Conservation (phyloP, 2,113 vertebrate species). For the Psammodynastes pulverulentus region DNA sequence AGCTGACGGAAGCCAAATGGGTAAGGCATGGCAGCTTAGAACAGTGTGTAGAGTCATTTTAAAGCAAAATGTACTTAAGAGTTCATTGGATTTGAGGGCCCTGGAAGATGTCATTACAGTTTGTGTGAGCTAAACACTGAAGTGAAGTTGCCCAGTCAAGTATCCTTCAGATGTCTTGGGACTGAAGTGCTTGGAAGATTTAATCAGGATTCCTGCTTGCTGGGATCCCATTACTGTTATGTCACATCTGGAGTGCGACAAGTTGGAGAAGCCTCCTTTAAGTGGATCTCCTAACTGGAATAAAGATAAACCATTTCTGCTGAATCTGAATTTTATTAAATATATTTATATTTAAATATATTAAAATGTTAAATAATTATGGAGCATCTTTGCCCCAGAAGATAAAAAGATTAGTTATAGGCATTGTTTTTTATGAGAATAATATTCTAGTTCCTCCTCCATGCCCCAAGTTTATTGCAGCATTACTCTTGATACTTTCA, state of each 20-base stretch:
- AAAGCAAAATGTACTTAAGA: background rate
- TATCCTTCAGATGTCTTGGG: background rate
- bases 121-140: background rate
- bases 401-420: background rate
- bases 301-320: background rate
- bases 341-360: background rate
- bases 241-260: background rate
- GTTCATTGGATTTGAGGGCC: background rate
- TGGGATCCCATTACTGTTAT: background rate
- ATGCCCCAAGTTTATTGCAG: background rate
- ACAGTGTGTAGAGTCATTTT: background rate
- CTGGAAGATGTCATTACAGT: background rate
- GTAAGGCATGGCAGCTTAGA: background rate
- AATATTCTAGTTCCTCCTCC: background rate
- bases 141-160: background rate
- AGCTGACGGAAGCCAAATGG: background rate
- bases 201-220: background rate
- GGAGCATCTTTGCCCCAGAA: background rate
- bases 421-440: background rate
- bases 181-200: background rate
- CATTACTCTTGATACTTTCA: background rate
- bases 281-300: background rate
- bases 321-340: background rate
- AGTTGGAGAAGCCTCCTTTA: background rate
- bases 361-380: background rate